phyloP scores from a whole-genome alignment of 2,113 vertebrate species.

The Lepidothrix coronata region DNA sequence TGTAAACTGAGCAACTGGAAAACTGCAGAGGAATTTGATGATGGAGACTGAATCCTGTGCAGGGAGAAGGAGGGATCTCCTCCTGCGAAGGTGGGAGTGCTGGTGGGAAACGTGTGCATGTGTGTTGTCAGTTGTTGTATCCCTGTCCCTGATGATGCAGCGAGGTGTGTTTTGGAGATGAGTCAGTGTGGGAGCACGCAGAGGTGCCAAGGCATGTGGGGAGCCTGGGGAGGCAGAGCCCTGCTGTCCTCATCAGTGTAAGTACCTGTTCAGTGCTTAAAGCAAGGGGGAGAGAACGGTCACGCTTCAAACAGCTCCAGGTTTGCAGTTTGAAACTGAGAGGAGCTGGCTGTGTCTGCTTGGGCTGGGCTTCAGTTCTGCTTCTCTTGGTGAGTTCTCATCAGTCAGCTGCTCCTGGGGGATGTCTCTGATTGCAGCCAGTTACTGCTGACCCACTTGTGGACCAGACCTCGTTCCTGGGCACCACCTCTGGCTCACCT shows the following conservation, averaged over 20 bases:
- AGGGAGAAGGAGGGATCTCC: conserved; percentile 31
- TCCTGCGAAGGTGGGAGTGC: background rate
- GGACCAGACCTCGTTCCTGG: background rate
- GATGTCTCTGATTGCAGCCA: background rate
- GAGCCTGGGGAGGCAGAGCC: background rate
- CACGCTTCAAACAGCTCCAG: background rate
- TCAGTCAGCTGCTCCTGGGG: background rate
- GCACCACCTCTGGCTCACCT: background rate
- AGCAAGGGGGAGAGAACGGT: background rate
- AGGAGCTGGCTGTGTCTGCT: background rate
- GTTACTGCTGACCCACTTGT: rapidly evolving
- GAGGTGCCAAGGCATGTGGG: background rate
- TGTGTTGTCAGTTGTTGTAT: background rate
- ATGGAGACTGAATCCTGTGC: background rate
- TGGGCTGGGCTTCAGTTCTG: background rate
- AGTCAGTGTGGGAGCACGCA: background rate
- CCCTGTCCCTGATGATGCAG: background rate
- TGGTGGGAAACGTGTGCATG: background rate
- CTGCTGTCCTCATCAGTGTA: background rate
- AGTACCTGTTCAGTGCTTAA: background rate
- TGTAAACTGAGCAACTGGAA: conserved; percentile 14
- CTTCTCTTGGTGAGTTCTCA: background rate
- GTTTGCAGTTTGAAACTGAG: background rate
- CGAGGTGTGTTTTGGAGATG: background rate
- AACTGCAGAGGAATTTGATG: conserved; percentile 9